phyloP scores from a whole-genome alignment of 2,888 invertebrate species.

The Lithophane leautieri region DNA sequence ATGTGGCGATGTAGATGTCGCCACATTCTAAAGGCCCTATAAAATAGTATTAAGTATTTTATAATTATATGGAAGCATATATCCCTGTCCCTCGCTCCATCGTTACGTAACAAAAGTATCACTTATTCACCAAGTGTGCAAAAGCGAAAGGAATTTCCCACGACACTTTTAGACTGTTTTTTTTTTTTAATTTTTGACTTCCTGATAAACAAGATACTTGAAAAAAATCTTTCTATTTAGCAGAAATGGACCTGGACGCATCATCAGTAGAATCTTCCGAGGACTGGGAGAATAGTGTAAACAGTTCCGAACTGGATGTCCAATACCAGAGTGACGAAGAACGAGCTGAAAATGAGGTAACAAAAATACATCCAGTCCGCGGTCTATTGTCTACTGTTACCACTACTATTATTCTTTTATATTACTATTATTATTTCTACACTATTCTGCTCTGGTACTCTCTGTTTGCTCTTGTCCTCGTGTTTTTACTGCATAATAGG shows the following conservation, averaged over 20 bases:
- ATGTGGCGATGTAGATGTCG: too few species aligned
- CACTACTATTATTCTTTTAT: not conserved
- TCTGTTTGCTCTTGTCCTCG: not conserved
- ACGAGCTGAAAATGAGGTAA: constrained; percentile 88
- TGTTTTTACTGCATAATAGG: constrained; percentile 3
- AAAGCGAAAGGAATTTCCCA: too few species aligned
- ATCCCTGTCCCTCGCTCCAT: too few species aligned
- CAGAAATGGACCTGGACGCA: constrained; percentile 83
- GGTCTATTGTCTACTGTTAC: not conserved
- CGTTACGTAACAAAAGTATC: too few species aligned
- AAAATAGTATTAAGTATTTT: too few species aligned
- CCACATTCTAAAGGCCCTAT: too few species aligned
- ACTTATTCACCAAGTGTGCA: too few species aligned
- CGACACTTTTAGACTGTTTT: too few species aligned
- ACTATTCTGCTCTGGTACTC: constrained; percentile 11
- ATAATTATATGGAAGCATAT: too few species aligned
- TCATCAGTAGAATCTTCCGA: constrained; percentile 86
- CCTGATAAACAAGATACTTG: not conserved
- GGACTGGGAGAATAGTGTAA: constrained; percentile 92
- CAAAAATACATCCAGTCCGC: constrained; percentile 21
- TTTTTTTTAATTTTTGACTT: too few species aligned
- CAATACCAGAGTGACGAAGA: constrained; percentile 91
- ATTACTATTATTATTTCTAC: constrained; percentile 25
- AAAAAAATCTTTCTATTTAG: constrained; percentile 4
- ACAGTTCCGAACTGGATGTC: constrained; percentile 91